phyloP scores from a whole-genome alignment of 2,797 vertebrate genomes.

The Hipposideros larvatus region DNA sequence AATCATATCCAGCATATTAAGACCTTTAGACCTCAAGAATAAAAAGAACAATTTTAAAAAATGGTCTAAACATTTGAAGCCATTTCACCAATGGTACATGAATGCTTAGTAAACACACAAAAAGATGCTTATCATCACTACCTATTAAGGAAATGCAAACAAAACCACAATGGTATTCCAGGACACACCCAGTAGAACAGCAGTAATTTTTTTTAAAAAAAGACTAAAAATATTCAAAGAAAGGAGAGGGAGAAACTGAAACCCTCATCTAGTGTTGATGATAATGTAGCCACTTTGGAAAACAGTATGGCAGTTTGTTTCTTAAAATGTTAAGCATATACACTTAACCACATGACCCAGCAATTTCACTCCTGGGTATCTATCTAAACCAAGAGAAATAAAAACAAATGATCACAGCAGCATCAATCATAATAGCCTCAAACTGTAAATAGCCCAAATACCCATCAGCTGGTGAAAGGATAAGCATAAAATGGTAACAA shows the following conservation, averaged over 20 bases:
- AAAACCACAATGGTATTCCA: background rate
- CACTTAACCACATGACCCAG: background rate
- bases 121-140: background rate
- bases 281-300: background rate
- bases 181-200: background rate
- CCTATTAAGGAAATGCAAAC: background rate
- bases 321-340: background rate
- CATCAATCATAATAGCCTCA: background rate
- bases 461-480: background rate
- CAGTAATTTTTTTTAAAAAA: background rate
- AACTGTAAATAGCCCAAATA: background rate
- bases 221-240: background rate
- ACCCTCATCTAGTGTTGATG: background rate
- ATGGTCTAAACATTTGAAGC: background rate
- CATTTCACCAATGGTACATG: background rate
- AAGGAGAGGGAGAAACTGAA: background rate
- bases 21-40: constrained; percentile 7
- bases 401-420: background rate
- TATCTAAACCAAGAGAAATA: constrained; percentile 25
- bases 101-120: background rate
- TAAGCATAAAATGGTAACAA: background rate
- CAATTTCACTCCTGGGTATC: background rate
- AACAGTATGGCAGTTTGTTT: background rate
- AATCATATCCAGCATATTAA: background rate
- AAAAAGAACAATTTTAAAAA: constrained; percentile 5